Percentiles rank a stretch among this genome's conserved stretches.
Conservation (phyloP, 2,888 invertebrate genomes). For the Physocephala rufipes region DNA sequence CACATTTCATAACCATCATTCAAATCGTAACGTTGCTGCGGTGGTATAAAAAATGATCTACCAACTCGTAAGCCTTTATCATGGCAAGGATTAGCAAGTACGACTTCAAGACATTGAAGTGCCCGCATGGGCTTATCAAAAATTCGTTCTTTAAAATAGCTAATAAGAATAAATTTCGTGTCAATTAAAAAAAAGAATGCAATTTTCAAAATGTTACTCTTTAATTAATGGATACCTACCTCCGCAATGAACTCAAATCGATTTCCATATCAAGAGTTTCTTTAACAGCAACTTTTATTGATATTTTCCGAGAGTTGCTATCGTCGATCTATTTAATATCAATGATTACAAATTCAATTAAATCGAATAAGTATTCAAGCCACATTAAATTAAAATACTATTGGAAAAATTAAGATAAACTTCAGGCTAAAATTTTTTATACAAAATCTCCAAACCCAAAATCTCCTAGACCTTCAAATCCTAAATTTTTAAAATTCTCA, state of each 20-base stretch:
- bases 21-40: constrained; percentile 66
- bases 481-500: no score
- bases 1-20: constrained; percentile 89
- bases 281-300: constrained; percentile 54
- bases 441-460: no score
- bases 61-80: constrained; percentile 54
- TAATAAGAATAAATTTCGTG: constrained; percentile 37
- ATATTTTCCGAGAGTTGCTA: constrained; percentile 45
- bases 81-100: constrained; percentile 69
- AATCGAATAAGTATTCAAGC: not conserved
- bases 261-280: constrained; percentile 51
- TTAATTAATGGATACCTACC: constrained; percentile 46
- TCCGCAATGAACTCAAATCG: constrained; percentile 55
- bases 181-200: no score
- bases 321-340: constrained; percentile 50
- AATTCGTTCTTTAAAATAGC: constrained; percentile 56
- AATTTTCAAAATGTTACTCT: no score
- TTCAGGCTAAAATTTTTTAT: not conserved
- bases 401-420: not conserved
- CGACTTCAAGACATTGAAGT: constrained; percentile 74
- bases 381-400: not conserved
- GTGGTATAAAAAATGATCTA: constrained; percentile 79
- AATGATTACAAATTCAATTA: not conserved
- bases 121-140: constrained; percentile 65
- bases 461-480: no score